Conservation (phyloP, 2,888 invertebrate species). For the Rhagonycha fulva region DNA sequence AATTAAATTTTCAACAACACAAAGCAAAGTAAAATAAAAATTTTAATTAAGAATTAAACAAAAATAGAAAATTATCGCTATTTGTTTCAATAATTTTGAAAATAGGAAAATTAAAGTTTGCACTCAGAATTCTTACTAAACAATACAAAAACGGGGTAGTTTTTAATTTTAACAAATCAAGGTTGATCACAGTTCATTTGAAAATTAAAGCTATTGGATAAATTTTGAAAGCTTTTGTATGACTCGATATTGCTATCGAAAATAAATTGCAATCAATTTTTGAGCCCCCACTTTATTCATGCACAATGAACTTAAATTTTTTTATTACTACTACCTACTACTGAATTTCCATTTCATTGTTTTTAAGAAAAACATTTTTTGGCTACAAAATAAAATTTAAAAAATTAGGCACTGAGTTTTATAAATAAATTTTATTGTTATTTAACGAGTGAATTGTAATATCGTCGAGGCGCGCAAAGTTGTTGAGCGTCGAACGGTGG, state of each 20-base stretch:
- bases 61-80: neutral
- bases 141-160: neutral
- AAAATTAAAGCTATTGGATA: conserved; percentile 33
- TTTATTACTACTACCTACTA: conserved; percentile 20
- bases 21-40: neutral
- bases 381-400: neutral
- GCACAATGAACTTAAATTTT: conserved; percentile 37
- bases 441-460: neutral
- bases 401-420: neutral
- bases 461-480: neutral
- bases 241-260: conserved; percentile 41
- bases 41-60: neutral
- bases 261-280: conserved; percentile 43
- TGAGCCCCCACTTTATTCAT: conserved; percentile 30
- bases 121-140: neutral
- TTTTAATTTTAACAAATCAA: conserved; percentile 28
- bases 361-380: neutral
- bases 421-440: neutral
- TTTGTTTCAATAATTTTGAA: neutral
- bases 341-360: neutral
- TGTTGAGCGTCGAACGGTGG: conserved; percentile 25
- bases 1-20: neutral
- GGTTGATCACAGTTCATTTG: conserved; percentile 36
- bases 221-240: conserved; percentile 33
- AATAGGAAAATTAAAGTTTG: neutral